Evolutionary conservation across 2,797 vertebrate species (phyloP).

Genomic region (Sebastes paucispinis): DNA sequence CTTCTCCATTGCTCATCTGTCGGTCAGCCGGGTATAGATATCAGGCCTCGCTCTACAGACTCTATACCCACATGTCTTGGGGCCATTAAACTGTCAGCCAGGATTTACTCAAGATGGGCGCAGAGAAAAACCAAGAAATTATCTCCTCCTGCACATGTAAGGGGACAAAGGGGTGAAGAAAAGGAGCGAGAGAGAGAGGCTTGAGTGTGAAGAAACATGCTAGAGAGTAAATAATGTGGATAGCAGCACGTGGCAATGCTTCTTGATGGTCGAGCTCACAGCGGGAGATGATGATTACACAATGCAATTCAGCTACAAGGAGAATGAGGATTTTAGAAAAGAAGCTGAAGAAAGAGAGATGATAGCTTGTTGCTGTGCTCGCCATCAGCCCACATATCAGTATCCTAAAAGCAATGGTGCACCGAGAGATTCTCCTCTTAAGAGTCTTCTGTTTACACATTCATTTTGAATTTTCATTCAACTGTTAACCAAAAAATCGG

Average conservation of each 20-base stretch:
- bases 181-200: conserved; percentile 31
- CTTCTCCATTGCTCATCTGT: conserved; percentile 77
- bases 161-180: conserved; percentile 59
- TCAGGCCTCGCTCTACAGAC: conserved; percentile 79
- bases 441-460: neutral
- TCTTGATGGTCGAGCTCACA: conserved; percentile 69
- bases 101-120: conserved; percentile 84
- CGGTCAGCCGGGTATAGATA: conserved; percentile 87
- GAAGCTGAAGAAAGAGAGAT: conserved; percentile 21
- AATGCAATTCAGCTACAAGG: conserved; percentile 50
- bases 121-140: conserved; percentile 72
- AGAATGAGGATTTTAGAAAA: conserved; percentile 21
- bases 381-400: conserved; percentile 2
- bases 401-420: neutral
- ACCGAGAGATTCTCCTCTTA: neutral
- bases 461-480: neutral
- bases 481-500: neutral
- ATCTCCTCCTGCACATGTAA: conserved; percentile 82
- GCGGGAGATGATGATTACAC: conserved; percentile 68
- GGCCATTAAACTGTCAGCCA: conserved; percentile 86
- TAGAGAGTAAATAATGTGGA: conserved; percentile 80
- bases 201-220: conserved; percentile 59
- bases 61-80: conserved; percentile 77
- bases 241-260: conserved; percentile 69
- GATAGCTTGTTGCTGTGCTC: conserved; percentile 2